These are phyloP conservation scores for Tachuris rubrigastra DNA, from an alignment of 2,113 vertebrate genomes.

Conservation along the genomic window DNA sequence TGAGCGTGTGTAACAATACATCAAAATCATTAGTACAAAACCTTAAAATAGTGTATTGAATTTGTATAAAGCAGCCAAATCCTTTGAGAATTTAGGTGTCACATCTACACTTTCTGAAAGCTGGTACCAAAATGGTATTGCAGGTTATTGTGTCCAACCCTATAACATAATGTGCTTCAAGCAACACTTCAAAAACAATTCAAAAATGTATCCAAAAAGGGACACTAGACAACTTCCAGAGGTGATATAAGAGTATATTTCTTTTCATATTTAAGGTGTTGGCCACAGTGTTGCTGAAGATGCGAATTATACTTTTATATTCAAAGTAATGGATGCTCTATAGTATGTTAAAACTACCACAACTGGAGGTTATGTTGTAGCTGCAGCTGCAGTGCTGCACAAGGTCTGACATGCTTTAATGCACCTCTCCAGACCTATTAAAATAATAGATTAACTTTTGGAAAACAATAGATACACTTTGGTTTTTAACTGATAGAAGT, in stretches of 20 bases:
- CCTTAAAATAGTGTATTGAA: slow-evolving; percentile 41
- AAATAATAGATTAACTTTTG: neutral
- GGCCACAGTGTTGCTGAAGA: neutral
- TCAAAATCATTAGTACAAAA: slow-evolving; percentile 48
- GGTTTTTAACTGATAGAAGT: neutral
- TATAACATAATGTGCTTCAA: neutral
- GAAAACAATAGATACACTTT: neutral
- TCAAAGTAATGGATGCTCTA: neutral
- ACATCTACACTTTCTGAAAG: neutral
- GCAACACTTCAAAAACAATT: too few species aligned
- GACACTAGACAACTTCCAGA: neutral
- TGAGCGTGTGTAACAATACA: slow-evolving; percentile 42
- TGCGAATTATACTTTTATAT: neutral
- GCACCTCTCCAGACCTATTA: neutral
- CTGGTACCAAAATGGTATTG: neutral
- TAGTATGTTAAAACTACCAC: neutral
- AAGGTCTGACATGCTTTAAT: neutral
- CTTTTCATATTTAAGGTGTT: neutral
- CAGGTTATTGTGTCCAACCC: neutral
- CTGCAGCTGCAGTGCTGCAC: fast-evolving
- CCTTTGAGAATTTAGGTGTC: neutral
- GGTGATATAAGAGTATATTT: neutral
- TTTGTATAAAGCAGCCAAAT: slow-evolving; percentile 41
- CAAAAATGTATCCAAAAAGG: neutral
- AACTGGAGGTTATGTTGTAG: fast-evolving